Percentiles rank a stretch among this genome's conserved stretches.
Conservation (phyloP, 92 coral and sea anemone species). For the Bergia sp. region DNA sequence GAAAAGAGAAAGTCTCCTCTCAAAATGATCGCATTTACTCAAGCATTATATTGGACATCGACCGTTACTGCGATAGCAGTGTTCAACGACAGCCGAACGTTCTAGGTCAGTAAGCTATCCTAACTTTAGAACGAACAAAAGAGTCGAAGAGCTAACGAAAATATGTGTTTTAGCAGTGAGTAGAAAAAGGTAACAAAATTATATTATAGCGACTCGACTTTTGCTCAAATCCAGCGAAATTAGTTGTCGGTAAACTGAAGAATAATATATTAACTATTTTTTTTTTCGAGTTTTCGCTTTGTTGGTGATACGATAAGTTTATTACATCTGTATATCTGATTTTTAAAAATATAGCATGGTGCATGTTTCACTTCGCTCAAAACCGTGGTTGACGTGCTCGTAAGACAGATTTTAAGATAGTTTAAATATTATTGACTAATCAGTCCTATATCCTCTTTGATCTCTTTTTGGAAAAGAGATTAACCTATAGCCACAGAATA, state of each 20-base stretch:
- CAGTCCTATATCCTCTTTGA: background rate
- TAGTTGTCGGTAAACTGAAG: background rate
- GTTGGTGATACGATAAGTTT: background rate
- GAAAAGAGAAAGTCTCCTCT: background rate
- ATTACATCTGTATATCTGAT: background rate
- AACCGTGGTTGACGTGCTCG: background rate
- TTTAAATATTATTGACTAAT: no score
- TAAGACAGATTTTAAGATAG: background rate
- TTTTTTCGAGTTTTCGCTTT: no score
- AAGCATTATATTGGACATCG: conserved; percentile 10
- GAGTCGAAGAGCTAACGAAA: background rate
- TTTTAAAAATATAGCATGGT: no score
- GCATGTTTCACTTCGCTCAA: background rate
- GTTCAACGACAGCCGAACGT: conserved; percentile 12
- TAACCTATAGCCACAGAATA: background rate
- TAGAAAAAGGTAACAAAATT: background rate
- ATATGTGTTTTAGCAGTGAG: background rate
- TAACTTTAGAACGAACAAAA: no score
- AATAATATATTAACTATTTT: no score
- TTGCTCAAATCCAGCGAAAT: background rate
- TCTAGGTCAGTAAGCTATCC: background rate
- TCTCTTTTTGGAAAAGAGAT: background rate
- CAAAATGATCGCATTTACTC: conserved; percentile 14
- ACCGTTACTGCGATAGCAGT: conserved; percentile 22
- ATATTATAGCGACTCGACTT: background rate